These are phyloP conservation scores for Burhinus bistriatus DNA, from an alignment of 2,113 vertebrate species.

Conservation along the genomic window DNA sequence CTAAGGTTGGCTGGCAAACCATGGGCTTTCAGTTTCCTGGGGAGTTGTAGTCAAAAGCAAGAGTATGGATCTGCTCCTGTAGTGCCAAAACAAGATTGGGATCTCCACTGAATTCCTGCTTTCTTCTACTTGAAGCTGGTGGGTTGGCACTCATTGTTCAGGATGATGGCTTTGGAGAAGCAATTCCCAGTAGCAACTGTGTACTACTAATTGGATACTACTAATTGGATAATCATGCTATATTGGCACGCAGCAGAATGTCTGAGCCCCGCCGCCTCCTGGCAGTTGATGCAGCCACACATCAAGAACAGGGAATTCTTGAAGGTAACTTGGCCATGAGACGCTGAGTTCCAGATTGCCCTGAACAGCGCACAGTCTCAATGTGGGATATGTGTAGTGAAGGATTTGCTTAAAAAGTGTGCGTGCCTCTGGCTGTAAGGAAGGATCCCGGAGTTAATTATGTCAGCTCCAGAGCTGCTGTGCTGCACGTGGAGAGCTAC, in stretches of 20 bases:
- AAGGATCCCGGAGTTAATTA: background rate
- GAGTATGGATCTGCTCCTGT: background rate
- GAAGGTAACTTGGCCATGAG: background rate
- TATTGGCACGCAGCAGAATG: background rate
- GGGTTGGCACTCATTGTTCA: background rate
- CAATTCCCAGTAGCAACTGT: background rate
- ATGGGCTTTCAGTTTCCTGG: background rate
- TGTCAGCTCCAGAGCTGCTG: background rate
- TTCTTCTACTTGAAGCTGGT: background rate
- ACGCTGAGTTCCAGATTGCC: background rate
- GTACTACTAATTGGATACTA: background rate
- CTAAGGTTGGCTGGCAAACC: background rate
- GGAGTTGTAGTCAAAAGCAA: background rate
- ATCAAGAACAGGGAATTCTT: background rate
- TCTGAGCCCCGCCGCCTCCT: background rate
- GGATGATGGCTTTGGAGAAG: background rate
- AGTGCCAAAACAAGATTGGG: background rate
- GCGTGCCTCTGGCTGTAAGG: background rate
- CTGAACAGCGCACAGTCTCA: rapidly evolving
- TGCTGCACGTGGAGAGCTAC: background rate
- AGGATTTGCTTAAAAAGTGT: background rate
- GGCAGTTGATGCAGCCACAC: background rate
- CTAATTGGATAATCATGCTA: background rate
- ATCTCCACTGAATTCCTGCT: background rate
- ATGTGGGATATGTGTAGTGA: background rate